phyloP scores from a whole-genome alignment of 2,797 vertebrate genomes.

The Gymnothorax reevesii region DNA sequence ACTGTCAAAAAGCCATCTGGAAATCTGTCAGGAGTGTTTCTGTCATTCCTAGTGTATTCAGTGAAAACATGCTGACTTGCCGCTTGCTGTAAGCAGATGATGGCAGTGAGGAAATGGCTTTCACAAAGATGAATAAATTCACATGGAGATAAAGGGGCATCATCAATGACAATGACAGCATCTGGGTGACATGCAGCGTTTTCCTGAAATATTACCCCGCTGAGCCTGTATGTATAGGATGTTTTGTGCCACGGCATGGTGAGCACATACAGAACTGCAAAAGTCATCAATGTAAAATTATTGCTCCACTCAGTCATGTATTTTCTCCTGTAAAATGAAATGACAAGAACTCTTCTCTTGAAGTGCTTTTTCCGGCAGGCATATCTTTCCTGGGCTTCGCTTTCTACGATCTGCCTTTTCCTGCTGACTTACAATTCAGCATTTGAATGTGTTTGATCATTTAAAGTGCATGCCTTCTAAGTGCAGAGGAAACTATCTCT shows the following conservation, averaged over 20 bases:
- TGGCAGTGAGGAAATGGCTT: background rate
- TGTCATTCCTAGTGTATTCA: background rate
- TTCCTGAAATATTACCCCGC: background rate
- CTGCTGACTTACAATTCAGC: background rate
- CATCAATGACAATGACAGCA: slow-evolving; percentile 12
- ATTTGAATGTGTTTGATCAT: background rate
- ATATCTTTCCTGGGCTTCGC: background rate
- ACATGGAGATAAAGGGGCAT: background rate
- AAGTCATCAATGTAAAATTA: slow-evolving; percentile 1
- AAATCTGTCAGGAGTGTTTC: background rate
- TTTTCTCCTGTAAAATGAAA: background rate
- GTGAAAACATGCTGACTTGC: slow-evolving; percentile 12
- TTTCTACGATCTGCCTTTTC: background rate
- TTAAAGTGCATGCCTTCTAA: background rate
- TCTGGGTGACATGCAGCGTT: background rate
- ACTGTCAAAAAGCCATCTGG: background rate
- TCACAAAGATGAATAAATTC: slow-evolving; percentile 9
- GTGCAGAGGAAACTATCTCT: background rate
- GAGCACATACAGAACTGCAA: background rate
- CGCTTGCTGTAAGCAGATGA: background rate
- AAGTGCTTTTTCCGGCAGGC: background rate
- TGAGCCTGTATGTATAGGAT: background rate
- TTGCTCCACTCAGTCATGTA: background rate
- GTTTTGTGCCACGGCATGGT: background rate
- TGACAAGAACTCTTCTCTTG: background rate